These are phyloP conservation scores for Pristionchus japonicus DNA, from an alignment of 2,888 invertebrate genomes.

Conservation along the genomic window DNA sequence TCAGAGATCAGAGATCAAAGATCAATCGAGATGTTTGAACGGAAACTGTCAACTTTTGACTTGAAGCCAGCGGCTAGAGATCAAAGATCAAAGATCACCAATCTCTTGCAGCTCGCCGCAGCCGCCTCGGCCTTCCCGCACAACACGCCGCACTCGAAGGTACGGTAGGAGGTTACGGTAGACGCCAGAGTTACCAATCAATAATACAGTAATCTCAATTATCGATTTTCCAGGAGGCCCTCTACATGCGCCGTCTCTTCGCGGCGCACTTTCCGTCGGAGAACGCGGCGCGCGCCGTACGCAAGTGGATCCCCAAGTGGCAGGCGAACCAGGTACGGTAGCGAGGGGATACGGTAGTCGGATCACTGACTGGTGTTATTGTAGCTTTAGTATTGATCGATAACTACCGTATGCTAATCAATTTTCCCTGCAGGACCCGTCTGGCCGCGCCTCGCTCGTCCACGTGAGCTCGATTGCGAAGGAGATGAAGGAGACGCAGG, in stretches of 20 bases:
- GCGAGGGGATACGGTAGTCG: too few relatives aligned
- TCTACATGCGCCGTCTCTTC: conserved; percentile 77
- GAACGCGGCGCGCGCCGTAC: conserved; percentile 67
- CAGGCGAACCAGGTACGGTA: conserved; percentile 65
- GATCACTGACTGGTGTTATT: not conserved
- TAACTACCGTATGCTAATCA: not conserved
- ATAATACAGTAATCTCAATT: not conserved
- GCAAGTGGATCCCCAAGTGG: conserved; percentile 74
- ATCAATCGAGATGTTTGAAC: not conserved
- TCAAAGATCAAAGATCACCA: not conserved
- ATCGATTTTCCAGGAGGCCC: conserved; percentile 77
- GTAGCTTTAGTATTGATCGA: not conserved
- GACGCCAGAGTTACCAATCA: not conserved
- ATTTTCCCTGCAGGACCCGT: conserved; percentile 34
- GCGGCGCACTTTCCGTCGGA: conserved; percentile 76
- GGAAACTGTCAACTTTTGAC: not conserved
- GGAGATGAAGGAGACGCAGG: conserved; percentile 4
- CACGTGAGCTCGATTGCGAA: conserved; percentile 50
- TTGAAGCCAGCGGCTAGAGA: too few relatives aligned
- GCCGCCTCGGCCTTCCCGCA: conserved; percentile 74
- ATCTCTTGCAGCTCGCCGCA: conserved; percentile 65
- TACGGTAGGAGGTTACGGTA: not conserved
- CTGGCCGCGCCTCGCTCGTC: conserved; percentile 58
- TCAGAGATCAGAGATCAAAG: not conserved
- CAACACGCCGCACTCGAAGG: conserved; percentile 77